phyloP scores from a whole-genome alignment of 2,113 vertebrate genomes.

The Thalassoma bifasciatum region DNA sequence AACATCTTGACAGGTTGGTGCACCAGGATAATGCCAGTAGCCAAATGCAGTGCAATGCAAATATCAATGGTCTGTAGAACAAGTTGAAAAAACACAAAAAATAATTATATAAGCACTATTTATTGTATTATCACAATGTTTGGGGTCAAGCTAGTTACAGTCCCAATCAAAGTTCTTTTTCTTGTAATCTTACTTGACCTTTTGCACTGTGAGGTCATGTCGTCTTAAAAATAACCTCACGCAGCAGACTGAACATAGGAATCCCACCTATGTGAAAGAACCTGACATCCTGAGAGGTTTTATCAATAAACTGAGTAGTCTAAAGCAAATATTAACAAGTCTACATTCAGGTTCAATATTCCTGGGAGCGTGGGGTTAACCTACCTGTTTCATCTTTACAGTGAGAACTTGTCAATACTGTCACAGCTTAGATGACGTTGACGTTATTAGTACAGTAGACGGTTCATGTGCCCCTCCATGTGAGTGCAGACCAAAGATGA shows the following conservation, averaged over 20 bases:
- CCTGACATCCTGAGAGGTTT: neutral
- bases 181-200: no score
- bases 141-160: no score
- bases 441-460: constrained; percentile 28
- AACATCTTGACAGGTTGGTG: no score
- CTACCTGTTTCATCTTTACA: neutral
- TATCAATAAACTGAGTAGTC: neutral
- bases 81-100: no score
- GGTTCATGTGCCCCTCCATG: constrained; percentile 10
- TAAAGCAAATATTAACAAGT: neutral
- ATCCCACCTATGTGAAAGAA: neutral
- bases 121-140: no score
- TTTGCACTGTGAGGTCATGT: no score
- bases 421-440: constrained; percentile 1
- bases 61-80: no score
- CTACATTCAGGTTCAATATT: neutral
- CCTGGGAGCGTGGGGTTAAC: neutral
- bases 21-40: no score
- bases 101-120: no score
- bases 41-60: no score
- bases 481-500: constrained; percentile 30
- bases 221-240: neutral
- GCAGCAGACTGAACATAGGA: neutral
- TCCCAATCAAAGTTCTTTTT: no score
- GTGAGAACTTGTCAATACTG: constrained; percentile 34